These are phyloP conservation scores for Dendrocincla fuliginosa DNA, from an alignment of 2,797 vertebrate genomes.

Conservation along the genomic window DNA sequence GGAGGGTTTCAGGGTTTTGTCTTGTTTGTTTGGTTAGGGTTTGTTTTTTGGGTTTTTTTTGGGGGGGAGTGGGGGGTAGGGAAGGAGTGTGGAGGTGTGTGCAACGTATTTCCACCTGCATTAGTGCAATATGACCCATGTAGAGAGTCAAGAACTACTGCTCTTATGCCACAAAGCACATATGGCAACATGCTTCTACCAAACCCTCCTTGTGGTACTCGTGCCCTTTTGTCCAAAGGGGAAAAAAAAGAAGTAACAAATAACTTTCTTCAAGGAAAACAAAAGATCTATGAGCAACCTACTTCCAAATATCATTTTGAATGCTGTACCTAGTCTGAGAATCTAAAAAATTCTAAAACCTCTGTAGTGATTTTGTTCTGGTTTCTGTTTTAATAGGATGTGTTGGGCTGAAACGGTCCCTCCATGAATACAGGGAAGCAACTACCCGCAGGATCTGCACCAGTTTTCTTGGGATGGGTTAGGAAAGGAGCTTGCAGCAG, in stretches of 20 bases:
- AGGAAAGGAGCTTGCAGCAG: not conserved
- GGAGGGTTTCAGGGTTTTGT: not conserved
- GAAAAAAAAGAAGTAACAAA: not conserved
- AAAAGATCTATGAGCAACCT: not conserved
- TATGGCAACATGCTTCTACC: not conserved
- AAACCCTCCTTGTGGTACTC: not conserved
- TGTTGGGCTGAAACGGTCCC: not conserved
- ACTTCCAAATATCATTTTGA: not conserved
- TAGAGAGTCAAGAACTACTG: not conserved
- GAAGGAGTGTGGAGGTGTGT: accelerated
- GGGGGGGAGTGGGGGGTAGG: no score
- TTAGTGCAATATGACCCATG: not conserved
- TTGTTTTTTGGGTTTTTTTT: no score
- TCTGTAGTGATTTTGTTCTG: not conserved
- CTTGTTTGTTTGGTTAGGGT: no score
- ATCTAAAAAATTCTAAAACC: not conserved
- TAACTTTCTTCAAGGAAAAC: not conserved
- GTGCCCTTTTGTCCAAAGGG: not conserved
- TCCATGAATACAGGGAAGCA: accelerated
- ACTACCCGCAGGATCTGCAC: not conserved
- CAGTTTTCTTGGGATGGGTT: not conserved
- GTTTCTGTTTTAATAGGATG: not conserved
- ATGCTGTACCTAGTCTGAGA: not conserved
- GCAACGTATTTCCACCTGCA: not conserved
- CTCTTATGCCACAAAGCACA: not conserved